These are phyloP conservation scores for Ciconia maguari DNA, from an alignment of 2,113 vertebrate genomes.

Conservation along the genomic window DNA sequence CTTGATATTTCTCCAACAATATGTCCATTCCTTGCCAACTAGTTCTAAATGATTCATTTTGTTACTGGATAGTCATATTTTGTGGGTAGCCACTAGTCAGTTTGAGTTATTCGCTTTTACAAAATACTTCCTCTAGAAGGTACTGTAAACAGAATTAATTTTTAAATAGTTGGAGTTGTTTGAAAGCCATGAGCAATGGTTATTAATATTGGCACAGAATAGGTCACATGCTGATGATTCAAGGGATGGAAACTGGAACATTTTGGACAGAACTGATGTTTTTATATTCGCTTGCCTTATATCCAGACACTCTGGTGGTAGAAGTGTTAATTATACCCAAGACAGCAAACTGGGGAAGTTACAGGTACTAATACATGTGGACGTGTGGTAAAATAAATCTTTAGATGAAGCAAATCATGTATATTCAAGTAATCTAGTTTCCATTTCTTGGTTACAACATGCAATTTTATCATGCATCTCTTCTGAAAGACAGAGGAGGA, in stretches of 20 bases:
- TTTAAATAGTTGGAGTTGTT: constrained; percentile 45
- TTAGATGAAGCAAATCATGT: background rate
- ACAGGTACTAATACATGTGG: background rate
- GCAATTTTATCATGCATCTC: background rate
- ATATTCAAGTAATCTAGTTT: background rate
- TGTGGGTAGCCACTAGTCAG: constrained; percentile 52
- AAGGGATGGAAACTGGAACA: constrained; percentile 21
- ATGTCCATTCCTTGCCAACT: background rate
- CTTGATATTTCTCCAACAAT: constrained; percentile 16
- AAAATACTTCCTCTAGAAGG: constrained; percentile 55
- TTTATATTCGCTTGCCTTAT: constrained; percentile 6
- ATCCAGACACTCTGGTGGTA: background rate
- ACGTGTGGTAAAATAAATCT: background rate
- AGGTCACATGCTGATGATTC: constrained; percentile 35
- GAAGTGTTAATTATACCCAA: constrained; percentile 31
- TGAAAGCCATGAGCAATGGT: constrained; percentile 48
- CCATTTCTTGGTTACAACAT: background rate
- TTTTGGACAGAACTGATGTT: constrained; percentile 36
- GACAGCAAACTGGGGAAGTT: background rate
- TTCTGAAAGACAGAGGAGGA: background rate
- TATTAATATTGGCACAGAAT: constrained; percentile 49
- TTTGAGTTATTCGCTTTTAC: constrained; percentile 42
- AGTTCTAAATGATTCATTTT: constrained; percentile 29
- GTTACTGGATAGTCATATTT: constrained; percentile 36
- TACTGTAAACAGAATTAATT: constrained; percentile 50